Evolutionary conservation across 2,888 invertebrate species (phyloP), one percentile per base, ranked within the genome.

Genomic region (Andrena haemorrhoa): DNA sequence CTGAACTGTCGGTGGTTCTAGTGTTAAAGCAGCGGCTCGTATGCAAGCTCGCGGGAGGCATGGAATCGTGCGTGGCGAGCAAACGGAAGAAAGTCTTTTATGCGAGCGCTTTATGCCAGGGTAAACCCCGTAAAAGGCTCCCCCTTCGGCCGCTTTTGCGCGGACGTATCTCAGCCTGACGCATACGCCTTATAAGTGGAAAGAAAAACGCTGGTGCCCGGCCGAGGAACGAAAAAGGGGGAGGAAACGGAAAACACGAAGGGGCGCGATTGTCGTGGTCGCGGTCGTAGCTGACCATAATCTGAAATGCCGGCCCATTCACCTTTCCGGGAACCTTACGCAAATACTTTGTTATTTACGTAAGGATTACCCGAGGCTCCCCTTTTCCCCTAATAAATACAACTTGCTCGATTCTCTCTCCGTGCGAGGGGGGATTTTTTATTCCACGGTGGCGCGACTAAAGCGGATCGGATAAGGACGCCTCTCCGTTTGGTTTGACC

Each of bases 311-410:
- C 78, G 61, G 77, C 68, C 80, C 75, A 75, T 87, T 85, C 84
- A 70, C 84, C 79, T 85, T 82, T 77, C 65, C 77, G 64, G 73
- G 66, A 70, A 66, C 75, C 65, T 75, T 68, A 65, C 75, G 81
- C 77, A 86, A 85, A 86, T 86, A 83, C 82, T 86, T 86, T 33
- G 82, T 85, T 87, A 88, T 89, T 89, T 89, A 88, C 84, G 82
- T 87, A 86, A 83, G 84, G 84, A 88, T 88, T 88, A 88, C 84
- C 72, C 73, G 65, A 12, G 56, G 49, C n/a, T 8, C 26, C 23
- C 41, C 65, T n/a, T 26, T 41, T n/a, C 33, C 69, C 16, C 47
- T 49, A 65, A 83, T 77, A 77, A 82, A 82, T 77, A 61, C 47
- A 70, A 77, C 69, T 53, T 76, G 41, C 60, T 47, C 29, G 10